These are phyloP conservation scores for Myotis daubentonii DNA, from an alignment of 2,797 vertebrate species.

Conservation along the genomic window DNA sequence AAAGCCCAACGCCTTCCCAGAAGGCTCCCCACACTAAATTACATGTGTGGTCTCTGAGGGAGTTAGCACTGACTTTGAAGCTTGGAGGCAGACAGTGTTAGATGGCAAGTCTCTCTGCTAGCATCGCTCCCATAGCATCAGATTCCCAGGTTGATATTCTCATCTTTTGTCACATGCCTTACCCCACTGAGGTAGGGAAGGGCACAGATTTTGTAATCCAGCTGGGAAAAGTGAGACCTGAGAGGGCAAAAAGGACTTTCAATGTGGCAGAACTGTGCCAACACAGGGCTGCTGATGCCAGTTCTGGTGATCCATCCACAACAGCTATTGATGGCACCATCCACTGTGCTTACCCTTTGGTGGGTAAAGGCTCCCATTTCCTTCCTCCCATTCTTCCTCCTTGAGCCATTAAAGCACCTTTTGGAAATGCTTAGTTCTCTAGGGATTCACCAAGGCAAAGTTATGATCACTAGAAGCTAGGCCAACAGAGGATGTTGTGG, in stretches of 20 bases:
- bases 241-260: not conserved
- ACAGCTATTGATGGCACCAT: not conserved
- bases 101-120: not conserved
- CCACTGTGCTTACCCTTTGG: not conserved
- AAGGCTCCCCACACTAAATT: not conserved
- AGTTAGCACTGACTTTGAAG: not conserved
- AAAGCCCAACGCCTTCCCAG: not conserved
- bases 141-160: not conserved
- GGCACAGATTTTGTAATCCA: not conserved
- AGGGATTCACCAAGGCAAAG: not conserved
- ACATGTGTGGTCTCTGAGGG: not conserved
- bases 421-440: not conserved
- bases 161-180: not conserved
- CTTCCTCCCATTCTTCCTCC: not conserved
- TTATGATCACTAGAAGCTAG: not conserved
- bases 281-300: not conserved
- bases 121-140: not conserved
- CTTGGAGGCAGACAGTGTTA: not conserved
- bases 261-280: rapidly evolving
- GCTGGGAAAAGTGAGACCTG: not conserved
- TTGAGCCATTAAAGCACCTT: not conserved
- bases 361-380: not conserved
- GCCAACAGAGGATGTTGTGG: not conserved
- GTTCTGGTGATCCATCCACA: rapidly evolving
- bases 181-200: not conserved